These are phyloP conservation scores for Tipula helvola DNA, from an alignment of 2,888 invertebrate species.

Conservation along the genomic window DNA sequence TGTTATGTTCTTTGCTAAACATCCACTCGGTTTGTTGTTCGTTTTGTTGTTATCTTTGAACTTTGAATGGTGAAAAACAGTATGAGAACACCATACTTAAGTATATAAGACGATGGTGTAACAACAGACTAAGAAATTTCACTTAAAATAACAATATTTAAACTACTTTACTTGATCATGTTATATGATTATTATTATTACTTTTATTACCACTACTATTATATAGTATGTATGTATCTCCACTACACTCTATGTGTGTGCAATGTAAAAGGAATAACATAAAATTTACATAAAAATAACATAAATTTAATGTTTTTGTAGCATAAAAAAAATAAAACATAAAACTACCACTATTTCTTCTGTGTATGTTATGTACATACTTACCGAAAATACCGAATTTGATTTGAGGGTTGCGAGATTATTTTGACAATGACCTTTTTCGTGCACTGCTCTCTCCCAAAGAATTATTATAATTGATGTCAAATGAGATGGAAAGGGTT, in stretches of 20 bases:
- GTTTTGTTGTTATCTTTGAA: neutral
- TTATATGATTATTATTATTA: neutral
- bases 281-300: neutral
- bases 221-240: neutral
- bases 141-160: neutral
- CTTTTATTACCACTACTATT: neutral
- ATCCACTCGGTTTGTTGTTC: neutral
- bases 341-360: neutral
- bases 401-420: neutral
- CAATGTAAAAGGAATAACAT: neutral
- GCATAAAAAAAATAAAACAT: neutral
- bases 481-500: neutral
- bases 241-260: neutral
- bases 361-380: neutral
- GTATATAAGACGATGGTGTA: neutral
- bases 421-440: neutral
- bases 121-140: neutral
- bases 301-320: neutral
- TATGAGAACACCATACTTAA: neutral
- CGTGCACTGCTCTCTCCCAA: neutral
- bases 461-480: neutral
- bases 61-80: neutral
- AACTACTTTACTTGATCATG: slow-evolving; percentile 4
- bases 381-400: neutral
- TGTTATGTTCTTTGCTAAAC: neutral